Conservation (phyloP, 2,888 invertebrate genomes). For the Octonoba sinensis region DNA sequence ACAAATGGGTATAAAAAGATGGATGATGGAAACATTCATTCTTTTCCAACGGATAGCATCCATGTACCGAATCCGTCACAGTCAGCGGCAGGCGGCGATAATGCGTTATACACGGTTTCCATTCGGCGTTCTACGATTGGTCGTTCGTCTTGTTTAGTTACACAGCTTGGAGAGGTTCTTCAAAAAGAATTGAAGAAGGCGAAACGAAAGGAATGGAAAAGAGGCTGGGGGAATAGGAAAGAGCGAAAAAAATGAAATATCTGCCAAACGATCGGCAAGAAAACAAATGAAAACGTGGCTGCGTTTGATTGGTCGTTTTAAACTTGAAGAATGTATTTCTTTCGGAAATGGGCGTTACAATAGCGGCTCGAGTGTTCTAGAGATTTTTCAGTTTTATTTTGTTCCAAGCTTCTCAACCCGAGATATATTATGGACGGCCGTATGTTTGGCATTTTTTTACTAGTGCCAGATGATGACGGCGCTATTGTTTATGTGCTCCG, state of each 20-base stretch:
- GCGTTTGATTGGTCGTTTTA: slow-evolving; percentile 64
- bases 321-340: slow-evolving; percentile 63
- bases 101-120: slow-evolving; percentile 63
- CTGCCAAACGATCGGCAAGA: slow-evolving; percentile 53
- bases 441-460: slow-evolving; percentile 35
- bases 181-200: slow-evolving; percentile 46
- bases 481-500: slow-evolving; percentile 50
- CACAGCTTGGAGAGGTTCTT: slow-evolving; percentile 36
- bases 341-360: slow-evolving; percentile 56
- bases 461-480: slow-evolving; percentile 28
- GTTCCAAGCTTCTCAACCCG: slow-evolving; percentile 16
- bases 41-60: slow-evolving; percentile 56
- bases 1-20: slow-evolving; percentile 63
- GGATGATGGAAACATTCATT: slow-evolving; percentile 61
- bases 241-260: slow-evolving; percentile 19
- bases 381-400: slow-evolving; percentile 53
- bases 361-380: slow-evolving; percentile 59
- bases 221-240: neutral
- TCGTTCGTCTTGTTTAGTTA: slow-evolving; percentile 56
- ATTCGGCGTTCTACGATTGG: slow-evolving; percentile 52
- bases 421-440: slow-evolving; percentile 50
- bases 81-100: slow-evolving; percentile 61
- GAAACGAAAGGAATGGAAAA: slow-evolving; percentile 18
- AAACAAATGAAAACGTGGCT: slow-evolving; percentile 63
- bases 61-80: slow-evolving; percentile 60